Evolutionary conservation across 2,797 vertebrate species (phyloP).

Genomic region (Periparus ater): DNA sequence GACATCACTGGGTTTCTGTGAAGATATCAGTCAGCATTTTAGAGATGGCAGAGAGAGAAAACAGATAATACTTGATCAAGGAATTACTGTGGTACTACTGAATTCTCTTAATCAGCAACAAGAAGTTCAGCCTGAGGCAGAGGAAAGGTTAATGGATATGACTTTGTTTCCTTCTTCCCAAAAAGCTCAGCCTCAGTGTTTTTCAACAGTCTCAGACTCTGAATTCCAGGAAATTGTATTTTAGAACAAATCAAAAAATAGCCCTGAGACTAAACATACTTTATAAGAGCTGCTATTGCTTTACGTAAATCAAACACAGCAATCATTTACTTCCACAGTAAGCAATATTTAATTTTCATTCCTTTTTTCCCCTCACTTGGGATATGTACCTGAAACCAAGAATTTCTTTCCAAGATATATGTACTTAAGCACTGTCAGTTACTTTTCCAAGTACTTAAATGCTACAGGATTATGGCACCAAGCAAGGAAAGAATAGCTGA

Average conservation of each 20-base stretch:
- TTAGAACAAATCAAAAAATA: conserved; percentile 23
- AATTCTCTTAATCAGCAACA: neutral
- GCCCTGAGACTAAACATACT: conserved; percentile 42
- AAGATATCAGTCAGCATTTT: neutral
- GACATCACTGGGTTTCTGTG: neutral
- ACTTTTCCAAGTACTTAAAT: neutral
- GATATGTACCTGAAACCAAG: neutral
- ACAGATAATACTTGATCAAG: neutral
- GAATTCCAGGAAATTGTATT: conserved; percentile 14
- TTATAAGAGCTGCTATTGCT: conserved; percentile 27
- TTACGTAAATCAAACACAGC: neutral
- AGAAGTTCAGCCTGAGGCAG: neutral
- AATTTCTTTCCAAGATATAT: neutral
- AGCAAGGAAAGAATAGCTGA: neutral
- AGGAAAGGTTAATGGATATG: conserved; percentile 4
- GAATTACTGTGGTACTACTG: neutral
- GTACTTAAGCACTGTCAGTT: neutral
- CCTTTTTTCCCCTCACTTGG: neutral
- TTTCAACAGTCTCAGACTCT: conserved; percentile 10
- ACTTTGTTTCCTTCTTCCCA: neutral
- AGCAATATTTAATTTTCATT: neutral
- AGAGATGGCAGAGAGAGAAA: neutral
- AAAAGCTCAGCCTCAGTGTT: conserved; percentile 5
- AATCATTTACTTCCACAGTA: neutral
- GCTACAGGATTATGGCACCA: neutral